Percentiles rank a stretch among this genome's conserved stretches.
phyloP scores from a whole-genome alignment of 2,888 invertebrate species.

The Geotrupes spiniger region DNA sequence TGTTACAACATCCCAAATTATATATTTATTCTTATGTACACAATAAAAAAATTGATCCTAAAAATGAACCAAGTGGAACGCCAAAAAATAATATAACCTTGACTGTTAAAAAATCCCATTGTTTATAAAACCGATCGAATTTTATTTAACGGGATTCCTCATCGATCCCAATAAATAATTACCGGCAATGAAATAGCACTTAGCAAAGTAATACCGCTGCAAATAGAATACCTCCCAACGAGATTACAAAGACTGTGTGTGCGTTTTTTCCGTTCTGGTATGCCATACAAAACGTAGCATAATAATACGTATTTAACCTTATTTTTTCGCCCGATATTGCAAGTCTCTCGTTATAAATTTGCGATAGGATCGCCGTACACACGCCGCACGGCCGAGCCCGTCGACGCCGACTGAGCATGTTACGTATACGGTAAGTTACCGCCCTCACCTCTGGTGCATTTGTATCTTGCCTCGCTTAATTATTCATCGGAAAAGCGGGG shows the following conservation, averaged over 20 bases:
- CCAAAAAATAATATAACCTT: no score
- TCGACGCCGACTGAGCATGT: slow-evolving; percentile 14
- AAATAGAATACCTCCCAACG: background rate
- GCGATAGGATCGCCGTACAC: slow-evolving; percentile 21
- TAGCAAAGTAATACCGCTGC: background rate
- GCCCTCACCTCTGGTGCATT: slow-evolving; percentile 5
- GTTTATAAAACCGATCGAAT: no score
- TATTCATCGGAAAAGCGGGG: slow-evolving; percentile 10
- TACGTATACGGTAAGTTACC: slow-evolving; percentile 19
- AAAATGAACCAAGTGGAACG: no score
- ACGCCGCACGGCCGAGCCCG: slow-evolving; percentile 7
- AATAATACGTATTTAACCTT: slow-evolving; percentile 10
- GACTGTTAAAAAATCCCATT: no score
- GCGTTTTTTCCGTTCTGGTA: slow-evolving; percentile 8
- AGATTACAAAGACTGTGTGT: no score
- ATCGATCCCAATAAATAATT: no score
- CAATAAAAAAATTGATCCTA: no score
- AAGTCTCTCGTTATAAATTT: slow-evolving; percentile 22
- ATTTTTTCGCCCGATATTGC: slow-evolving; percentile 10
- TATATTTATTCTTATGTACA: no score
- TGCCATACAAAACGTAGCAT: slow-evolving; percentile 10
- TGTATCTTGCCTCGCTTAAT: slow-evolving; percentile 14
- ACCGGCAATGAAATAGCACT: background rate
- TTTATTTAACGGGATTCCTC: no score
- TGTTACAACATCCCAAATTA: no score